These are phyloP conservation scores for Cheiracanthium punctorium DNA, from an alignment of 2,888 invertebrate genomes.

Conservation along the genomic window DNA sequence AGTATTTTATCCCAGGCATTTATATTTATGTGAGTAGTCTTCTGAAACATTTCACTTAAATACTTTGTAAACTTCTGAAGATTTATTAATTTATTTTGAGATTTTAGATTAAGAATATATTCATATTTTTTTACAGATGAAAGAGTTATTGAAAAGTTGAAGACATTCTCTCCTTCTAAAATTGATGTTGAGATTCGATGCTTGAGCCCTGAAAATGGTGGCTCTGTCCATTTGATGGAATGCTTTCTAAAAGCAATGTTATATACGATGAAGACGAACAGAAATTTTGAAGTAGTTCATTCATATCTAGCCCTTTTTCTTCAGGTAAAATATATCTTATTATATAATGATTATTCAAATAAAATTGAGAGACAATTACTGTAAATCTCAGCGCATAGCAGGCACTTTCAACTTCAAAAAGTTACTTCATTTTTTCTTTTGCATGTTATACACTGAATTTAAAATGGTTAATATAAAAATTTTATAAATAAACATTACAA, in stretches of 20 bases:
- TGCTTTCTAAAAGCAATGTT: conserved; percentile 86
- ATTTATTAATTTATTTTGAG: neutral
- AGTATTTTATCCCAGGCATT: no score
- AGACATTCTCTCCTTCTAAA: conserved; percentile 86
- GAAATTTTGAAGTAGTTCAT: conserved; percentile 91
- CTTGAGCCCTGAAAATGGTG: conserved; percentile 84
- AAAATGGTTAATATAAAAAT: no score
- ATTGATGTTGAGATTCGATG: conserved; percentile 91
- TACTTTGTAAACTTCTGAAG: neutral
- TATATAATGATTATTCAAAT: no score
- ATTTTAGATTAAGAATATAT: neutral
- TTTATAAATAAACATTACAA: no score
- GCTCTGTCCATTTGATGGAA: conserved; percentile 83
- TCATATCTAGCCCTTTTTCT: conserved; percentile 92
- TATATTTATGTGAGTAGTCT: no score
- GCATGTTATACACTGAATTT: no score
- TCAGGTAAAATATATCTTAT: no score
- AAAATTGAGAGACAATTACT: no score
- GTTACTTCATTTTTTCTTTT: no score
- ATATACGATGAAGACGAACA: conserved; percentile 83
- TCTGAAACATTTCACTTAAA: neutral
- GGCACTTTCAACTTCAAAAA: no score
- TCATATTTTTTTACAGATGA: conserved; percentile 74
- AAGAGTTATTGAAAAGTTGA: conserved; percentile 81
- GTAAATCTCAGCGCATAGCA: no score